Percentiles rank a stretch among this genome's conserved stretches.
Conservation (phyloP, 37 sponge, comb jelly and placozoan species). For the Petrosia ficiformis region DNA sequence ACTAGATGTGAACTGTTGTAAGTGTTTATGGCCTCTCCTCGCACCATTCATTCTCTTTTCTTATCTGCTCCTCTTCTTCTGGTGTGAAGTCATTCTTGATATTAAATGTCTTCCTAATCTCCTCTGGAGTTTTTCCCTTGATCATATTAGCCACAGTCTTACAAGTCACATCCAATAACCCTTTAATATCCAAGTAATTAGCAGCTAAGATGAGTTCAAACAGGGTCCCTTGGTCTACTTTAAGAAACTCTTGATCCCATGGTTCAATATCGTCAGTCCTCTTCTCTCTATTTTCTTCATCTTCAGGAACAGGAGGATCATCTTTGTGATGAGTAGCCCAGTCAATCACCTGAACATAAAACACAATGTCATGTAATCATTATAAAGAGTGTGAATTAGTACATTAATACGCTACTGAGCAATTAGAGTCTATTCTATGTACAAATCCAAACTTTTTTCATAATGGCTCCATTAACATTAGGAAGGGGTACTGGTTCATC, state of each 20-base stretch:
- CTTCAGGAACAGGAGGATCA: slow-evolving; percentile 91
- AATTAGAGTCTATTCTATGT: background rate
- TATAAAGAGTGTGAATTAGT: background rate
- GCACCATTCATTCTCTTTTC: slow-evolving; percentile 99
- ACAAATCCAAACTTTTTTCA: slow-evolving; percentile 70
- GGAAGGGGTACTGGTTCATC: slow-evolving; percentile 97
- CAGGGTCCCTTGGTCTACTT: slow-evolving; percentile 98
- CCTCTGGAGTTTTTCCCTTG: slow-evolving; percentile 96
- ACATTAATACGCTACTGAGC: background rate
- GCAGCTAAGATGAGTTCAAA: slow-evolving; percentile 99
- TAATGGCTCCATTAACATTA: slow-evolving; percentile 94
- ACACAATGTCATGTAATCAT: background rate
- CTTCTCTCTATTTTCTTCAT: slow-evolving; percentile 98
- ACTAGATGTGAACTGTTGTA: no score
- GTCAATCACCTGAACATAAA: slow-evolving; percentile 68
- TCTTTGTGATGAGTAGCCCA: slow-evolving; percentile 90
- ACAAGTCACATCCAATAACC: slow-evolving; percentile 96
- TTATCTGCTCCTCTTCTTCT: slow-evolving; percentile 97
- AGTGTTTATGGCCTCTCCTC: slow-evolving; percentile 70
- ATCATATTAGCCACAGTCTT: slow-evolving; percentile 99
- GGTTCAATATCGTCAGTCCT: slow-evolving; percentile 98
- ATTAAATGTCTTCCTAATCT: slow-evolving; percentile 98
- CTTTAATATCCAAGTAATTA: slow-evolving; percentile 99
- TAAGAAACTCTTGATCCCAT: slow-evolving; percentile 99
- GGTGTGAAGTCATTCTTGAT: slow-evolving; percentile 99